Evolutionary conservation across 1,140 invertebrate species (phyloP).

Genomic region (Bradysia coprophila): DNA sequence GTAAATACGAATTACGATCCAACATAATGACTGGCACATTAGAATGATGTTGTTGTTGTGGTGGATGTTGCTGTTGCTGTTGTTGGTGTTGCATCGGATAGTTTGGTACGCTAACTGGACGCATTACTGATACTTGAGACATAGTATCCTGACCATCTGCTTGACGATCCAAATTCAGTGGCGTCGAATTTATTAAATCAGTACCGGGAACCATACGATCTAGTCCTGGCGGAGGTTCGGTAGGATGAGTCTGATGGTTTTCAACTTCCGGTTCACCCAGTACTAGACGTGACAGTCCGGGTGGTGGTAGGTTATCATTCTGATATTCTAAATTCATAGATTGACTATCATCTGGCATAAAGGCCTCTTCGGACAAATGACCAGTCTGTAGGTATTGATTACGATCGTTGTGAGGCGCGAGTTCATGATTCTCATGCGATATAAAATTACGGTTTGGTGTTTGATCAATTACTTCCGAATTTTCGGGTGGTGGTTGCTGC

Average conservation of each 20-base stretch:
- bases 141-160: conserved; percentile 21
- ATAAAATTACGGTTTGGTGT: conserved; percentile 1
- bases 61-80: background rate
- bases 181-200: background rate
- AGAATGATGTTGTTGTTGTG: background rate
- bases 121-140: background rate
- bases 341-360: conserved; percentile 15
- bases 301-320: conserved; percentile 30
- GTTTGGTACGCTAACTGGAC: background rate
- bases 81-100: conserved; percentile 9
- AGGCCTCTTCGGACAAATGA: conserved; percentile 37
- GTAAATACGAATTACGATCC: conserved; percentile 12
- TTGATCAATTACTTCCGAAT: conserved; percentile 37
- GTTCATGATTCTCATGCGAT: conserved; percentile 7
- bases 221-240: conserved; percentile 31
- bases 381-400: conserved; percentile 54
- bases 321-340: too few species aligned
- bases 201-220: conserved; percentile 34
- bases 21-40: background rate
- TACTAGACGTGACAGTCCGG: conserved; percentile 38
- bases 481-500: conserved; percentile 35
- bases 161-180: conserved; percentile 14
- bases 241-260: conserved; percentile 27
- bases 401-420: conserved; percentile 38
- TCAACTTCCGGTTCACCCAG: conserved; percentile 40